Percentiles rank a stretch among this genome's conserved stretches.
Evolutionary conservation across 2,888 invertebrate genomes (phyloP).

Genomic region (Cephus nigrinus): DNA sequence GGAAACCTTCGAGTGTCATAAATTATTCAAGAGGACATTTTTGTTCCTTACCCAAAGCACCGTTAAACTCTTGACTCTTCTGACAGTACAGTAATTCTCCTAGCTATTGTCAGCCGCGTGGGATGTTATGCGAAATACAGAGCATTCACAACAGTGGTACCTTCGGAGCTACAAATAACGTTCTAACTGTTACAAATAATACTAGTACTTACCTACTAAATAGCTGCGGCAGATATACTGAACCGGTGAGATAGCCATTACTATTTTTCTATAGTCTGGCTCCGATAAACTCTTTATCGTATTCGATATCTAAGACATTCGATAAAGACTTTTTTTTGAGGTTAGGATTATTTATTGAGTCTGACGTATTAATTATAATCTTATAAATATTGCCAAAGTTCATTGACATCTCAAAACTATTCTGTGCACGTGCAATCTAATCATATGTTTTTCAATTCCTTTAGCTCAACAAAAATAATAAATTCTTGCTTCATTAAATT

Average conservation of each 20-base stretch:
- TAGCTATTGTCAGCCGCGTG: background rate
- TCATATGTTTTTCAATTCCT: background rate
- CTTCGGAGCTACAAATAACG: background rate
- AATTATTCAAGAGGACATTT: background rate
- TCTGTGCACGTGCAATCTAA: background rate
- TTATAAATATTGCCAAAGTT: background rate
- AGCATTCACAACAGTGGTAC: background rate
- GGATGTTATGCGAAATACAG: background rate
- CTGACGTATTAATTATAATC: background rate
- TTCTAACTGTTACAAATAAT: background rate
- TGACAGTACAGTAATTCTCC: background rate
- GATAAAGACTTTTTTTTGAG: background rate
- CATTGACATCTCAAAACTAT: background rate
- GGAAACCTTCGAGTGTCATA: background rate
- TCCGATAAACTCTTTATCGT: background rate
- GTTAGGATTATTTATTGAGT: background rate
- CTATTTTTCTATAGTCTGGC: background rate
- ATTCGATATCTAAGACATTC: background rate
- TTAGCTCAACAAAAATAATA: background rate
- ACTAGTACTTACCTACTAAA: background rate
- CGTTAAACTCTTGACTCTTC: background rate
- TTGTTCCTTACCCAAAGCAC: background rate
- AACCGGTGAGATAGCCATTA: background rate
- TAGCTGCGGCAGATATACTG: background rate
- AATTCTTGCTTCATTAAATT: background rate